Conservation (phyloP, 1,140 invertebrate genomes). For the Pseudomyrmex gracilis region DNA sequence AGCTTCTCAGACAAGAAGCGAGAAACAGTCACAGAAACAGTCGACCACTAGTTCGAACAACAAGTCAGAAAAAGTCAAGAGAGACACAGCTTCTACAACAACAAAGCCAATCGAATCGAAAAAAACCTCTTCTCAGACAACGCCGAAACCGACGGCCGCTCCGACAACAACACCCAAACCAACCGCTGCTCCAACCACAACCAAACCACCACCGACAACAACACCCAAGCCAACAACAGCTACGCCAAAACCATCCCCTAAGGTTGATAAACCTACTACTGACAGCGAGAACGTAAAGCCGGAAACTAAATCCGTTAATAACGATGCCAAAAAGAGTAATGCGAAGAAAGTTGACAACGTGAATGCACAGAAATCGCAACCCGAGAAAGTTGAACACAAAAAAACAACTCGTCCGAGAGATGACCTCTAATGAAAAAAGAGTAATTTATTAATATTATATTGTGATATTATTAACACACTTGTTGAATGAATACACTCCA, state of each 20-base stretch:
- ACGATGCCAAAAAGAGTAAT: slow-evolving; percentile 35
- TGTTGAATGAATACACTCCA: slow-evolving; percentile 32
- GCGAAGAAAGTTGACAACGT: slow-evolving; percentile 20
- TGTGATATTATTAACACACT: slow-evolving; percentile 46
- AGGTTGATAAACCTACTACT: slow-evolving; percentile 4
- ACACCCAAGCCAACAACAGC: slow-evolving; percentile 23
- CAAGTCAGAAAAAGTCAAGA: slow-evolving; percentile 52
- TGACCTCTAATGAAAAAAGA: slow-evolving; percentile 17
- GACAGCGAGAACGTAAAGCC: neutral
- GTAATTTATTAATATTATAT: neutral
- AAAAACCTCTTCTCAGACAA: slow-evolving; percentile 50
- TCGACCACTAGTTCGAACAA: slow-evolving; percentile 18
- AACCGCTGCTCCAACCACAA: slow-evolving; percentile 58
- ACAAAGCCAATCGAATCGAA: slow-evolving; percentile 61
- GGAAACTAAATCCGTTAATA: neutral
- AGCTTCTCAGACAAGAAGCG: slow-evolving; percentile 37
- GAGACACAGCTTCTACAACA: slow-evolving; percentile 62
- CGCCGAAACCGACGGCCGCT: slow-evolving; percentile 60
- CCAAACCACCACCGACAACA: slow-evolving; percentile 19
- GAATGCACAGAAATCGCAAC: neutral
- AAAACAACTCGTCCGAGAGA: slow-evolving; percentile 25
- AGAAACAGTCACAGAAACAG: slow-evolving; percentile 39
- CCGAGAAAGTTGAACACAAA: slow-evolving; percentile 31
- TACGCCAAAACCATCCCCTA: slow-evolving; percentile 9
- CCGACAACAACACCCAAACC: slow-evolving; percentile 36